A percentile compares a stretch with the other conserved stretches of the same genome.
phyloP scores from a whole-genome alignment of 1,140 invertebrate species.

The Euborellia annulipes region DNA sequence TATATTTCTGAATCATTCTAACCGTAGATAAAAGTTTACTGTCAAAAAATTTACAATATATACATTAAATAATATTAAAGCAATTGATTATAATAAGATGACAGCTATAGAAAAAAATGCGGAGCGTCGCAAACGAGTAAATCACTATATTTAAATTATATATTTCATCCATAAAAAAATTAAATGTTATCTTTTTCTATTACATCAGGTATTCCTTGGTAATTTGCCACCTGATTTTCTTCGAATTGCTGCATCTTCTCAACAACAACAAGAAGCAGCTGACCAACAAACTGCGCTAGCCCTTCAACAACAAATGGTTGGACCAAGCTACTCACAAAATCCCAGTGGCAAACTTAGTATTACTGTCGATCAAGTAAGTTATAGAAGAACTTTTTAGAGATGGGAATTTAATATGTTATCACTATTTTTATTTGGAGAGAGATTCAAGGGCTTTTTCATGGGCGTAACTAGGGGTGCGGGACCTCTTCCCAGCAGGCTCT shows the following conservation, averaged over 20 bases:
- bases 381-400: too few relatives aligned
- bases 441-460: too few relatives aligned
- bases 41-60: too few relatives aligned
- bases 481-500: too few relatives aligned
- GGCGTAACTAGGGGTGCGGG: too few relatives aligned
- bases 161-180: constrained; percentile 7
- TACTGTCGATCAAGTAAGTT: constrained; percentile 57
- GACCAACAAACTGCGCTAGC: constrained; percentile 66
- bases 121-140: constrained; percentile 30
- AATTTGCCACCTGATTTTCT: constrained; percentile 69
- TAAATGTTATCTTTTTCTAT: constrained; percentile 2
- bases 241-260: constrained; percentile 37
- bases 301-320: constrained; percentile 57
- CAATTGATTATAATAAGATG: too few relatives aligned
- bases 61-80: too few relatives aligned
- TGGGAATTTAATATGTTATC: too few relatives aligned
- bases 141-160: constrained; percentile 9
- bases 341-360: constrained; percentile 59
- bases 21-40: too few relatives aligned
- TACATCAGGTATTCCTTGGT: constrained; percentile 51
- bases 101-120: constrained; percentile 22
- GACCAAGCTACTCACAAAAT: constrained; percentile 36
- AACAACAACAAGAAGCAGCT: constrained; percentile 51
- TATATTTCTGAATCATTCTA: too few relatives aligned
- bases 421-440: too few relatives aligned